Percentiles rank a stretch among this genome's conserved stretches.
phyloP scores from a whole-genome alignment of 2,113 vertebrate genomes.

The Bombycilla garrulus region DNA sequence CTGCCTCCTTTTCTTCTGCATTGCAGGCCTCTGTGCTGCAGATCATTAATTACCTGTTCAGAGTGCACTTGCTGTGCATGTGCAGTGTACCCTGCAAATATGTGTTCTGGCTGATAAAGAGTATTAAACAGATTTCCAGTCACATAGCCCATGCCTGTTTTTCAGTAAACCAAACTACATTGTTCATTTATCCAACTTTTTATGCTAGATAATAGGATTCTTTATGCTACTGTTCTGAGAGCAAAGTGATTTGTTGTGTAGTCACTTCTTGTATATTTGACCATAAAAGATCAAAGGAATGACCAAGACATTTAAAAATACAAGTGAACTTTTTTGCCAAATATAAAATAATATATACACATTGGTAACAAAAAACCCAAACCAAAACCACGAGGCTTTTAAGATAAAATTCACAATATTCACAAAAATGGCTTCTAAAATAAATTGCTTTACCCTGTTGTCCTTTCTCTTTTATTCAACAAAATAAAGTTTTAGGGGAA shows the following conservation, averaged over 20 bases:
- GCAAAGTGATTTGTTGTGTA: background rate
- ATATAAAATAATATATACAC: background rate
- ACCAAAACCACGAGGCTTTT: background rate
- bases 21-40: background rate
- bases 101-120: background rate
- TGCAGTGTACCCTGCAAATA: background rate
- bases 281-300: background rate
- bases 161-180: background rate
- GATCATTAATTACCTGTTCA: background rate
- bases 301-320: background rate
- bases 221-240: background rate
- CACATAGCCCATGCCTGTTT: background rate
- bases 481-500: background rate
- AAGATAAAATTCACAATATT: background rate
- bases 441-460: rapidly evolving
- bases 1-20: background rate
- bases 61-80: background rate
- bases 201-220: background rate
- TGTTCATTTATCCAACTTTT: background rate
- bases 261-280: background rate
- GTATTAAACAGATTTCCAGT: background rate
- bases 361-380: background rate
- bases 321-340: background rate
- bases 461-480: background rate
- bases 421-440: background rate